Conservation (phyloP, 2,113 vertebrate species). For the Odontesthes bonariensis region DNA sequence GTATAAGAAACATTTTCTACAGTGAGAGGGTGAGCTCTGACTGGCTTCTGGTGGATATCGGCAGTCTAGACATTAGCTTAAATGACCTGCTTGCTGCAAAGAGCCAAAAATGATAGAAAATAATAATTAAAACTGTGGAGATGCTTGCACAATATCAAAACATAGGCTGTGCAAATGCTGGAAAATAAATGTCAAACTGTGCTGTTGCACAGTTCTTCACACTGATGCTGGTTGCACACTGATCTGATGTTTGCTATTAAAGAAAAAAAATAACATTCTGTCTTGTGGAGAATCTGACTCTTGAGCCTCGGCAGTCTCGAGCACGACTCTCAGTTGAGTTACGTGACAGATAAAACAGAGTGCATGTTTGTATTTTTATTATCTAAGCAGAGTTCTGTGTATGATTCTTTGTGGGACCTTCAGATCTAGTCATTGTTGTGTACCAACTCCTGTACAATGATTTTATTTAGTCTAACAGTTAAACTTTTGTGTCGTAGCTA, state of each 20-base stretch:
- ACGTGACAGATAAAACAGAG: constrained; percentile 65
- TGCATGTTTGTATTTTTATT: constrained; percentile 77
- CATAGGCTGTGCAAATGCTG: constrained; percentile 50
- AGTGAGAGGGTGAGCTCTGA: constrained; percentile 70
- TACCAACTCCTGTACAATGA: constrained; percentile 75
- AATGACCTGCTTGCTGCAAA: constrained; percentile 62
- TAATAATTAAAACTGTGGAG: constrained; percentile 38
- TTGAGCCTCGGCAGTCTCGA: constrained; percentile 42
- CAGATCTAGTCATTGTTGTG: constrained; percentile 73
- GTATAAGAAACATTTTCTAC: constrained; percentile 73
- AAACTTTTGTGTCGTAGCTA: constrained; percentile 82
- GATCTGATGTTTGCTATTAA: constrained; percentile 59
- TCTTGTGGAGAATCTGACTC: constrained; percentile 54
- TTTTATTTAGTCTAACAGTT: constrained; percentile 74
- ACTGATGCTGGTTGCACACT: constrained; percentile 67
- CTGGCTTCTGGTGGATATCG: constrained; percentile 72
- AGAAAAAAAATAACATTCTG: constrained; percentile 25
- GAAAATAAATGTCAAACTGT: constrained; percentile 42
- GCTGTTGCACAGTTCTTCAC: constrained; percentile 55
- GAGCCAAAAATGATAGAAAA: constrained; percentile 49
- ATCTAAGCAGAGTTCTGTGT: constrained; percentile 71
- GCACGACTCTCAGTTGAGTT: constrained; percentile 46
- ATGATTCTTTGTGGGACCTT: constrained; percentile 80
- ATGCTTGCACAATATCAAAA: constrained; percentile 59
- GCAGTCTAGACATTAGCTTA: constrained; percentile 79